Conservation (phyloP, 2,888 invertebrate genomes). For the Archips crataeganus region DNA sequence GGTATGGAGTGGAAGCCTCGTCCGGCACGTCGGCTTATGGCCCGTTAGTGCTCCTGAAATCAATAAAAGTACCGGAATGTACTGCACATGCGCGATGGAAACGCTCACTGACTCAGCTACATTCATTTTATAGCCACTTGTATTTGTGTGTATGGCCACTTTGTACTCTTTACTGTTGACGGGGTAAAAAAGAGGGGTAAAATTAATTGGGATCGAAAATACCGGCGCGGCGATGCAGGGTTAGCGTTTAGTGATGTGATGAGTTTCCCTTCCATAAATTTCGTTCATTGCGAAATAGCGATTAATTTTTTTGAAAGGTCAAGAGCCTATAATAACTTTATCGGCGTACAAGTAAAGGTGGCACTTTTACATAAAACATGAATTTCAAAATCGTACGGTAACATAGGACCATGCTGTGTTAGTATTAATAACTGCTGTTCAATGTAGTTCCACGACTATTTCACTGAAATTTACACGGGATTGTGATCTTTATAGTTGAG, state of each 20-base stretch:
- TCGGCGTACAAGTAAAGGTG: neutral
- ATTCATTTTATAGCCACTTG: conserved; percentile 85
- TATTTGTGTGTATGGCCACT: conserved; percentile 84
- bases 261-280: conserved; percentile 1
- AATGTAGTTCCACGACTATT: conserved; percentile 30
- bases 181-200: conserved; percentile 69
- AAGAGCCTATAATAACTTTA: conserved; percentile 2
- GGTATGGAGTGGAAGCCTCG: conserved; percentile 77
- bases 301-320: neutral
- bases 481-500: neutral
- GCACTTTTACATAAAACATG: conserved; percentile 23
- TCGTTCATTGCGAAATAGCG: neutral
- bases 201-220: conserved; percentile 74
- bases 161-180: conserved; percentile 80
- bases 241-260: conserved; percentile 12
- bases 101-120: conserved; percentile 81
- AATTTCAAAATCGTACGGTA: conserved; percentile 22
- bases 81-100: conserved; percentile 83
- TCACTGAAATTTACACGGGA: conserved; percentile 10
- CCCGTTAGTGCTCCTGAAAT: conserved; percentile 90
- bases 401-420: conserved; percentile 25
- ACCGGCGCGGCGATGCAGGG: conserved; percentile 46
- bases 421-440: conserved; percentile 27
- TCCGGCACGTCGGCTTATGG: conserved; percentile 84
- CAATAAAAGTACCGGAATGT: conserved; percentile 88